Conservation (phyloP, 2,113 vertebrate genomes). For the Nannospalax galili region DNA sequence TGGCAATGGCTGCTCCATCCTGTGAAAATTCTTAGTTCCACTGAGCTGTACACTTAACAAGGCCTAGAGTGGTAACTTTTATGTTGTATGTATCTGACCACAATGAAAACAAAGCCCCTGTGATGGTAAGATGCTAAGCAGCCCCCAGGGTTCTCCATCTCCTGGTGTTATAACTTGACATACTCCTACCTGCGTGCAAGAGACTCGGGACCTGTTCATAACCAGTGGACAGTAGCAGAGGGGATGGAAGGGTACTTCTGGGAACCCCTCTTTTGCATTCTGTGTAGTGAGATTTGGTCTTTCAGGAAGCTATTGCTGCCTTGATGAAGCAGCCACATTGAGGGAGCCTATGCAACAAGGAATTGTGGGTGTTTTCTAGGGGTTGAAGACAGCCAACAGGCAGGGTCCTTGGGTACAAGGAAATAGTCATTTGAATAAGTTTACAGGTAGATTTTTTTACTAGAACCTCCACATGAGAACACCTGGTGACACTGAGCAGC, state of each 20-base stretch:
- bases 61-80: not conserved
- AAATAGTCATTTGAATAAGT: not conserved
- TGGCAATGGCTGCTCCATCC: too few relatives aligned
- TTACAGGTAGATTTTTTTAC: not conserved
- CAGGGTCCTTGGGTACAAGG: not conserved
- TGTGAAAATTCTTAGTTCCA: not conserved
- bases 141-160: not conserved
- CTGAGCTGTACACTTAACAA: not conserved
- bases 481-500: not conserved
- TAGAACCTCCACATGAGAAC: not conserved
- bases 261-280: accelerated
- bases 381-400: not conserved
- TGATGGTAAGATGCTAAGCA: not conserved
- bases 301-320: not conserved
- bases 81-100: too few relatives aligned
- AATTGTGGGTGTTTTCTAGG: not conserved
- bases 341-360: accelerated
- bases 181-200: not conserved
- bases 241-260: not conserved
- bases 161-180: accelerated
- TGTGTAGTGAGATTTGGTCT: not conserved
- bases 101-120: not conserved
- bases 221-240: accelerated
- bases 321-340: not conserved
- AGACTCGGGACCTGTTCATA: not conserved